Conservation (phyloP, 1,140 invertebrate genomes). For the Olivierus martensii region DNA sequence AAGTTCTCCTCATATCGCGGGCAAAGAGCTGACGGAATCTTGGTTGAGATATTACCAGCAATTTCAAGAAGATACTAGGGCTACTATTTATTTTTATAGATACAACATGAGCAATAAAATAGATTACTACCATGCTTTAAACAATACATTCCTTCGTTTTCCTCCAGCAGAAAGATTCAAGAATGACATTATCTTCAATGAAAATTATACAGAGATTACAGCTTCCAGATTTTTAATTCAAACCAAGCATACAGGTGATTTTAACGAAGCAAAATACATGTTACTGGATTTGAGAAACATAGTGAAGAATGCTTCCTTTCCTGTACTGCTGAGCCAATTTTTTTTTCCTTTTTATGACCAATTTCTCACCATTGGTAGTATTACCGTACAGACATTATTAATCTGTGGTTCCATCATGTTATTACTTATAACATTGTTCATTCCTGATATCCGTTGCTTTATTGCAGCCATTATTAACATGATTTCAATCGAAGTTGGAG, state of each 20-base stretch:
- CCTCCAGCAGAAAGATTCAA: conserved; percentile 44
- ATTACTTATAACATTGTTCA: conserved; percentile 85
- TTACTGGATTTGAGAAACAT: conserved; percentile 61
- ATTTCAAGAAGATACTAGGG: conserved; percentile 56
- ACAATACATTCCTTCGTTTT: conserved; percentile 36
- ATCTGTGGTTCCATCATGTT: conserved; percentile 88
- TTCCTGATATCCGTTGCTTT: conserved; percentile 82
- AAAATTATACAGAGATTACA: conserved; percentile 53
- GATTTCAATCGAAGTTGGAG: conserved; percentile 82
- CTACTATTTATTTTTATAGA: conserved; percentile 43
- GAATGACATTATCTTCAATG: conserved; percentile 70
- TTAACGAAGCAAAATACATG: conserved; percentile 81
- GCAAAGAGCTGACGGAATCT: conserved; percentile 67
- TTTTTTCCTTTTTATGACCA: conserved; percentile 90
- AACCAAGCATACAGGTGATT: conserved; percentile 73
- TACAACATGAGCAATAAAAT: conserved; percentile 55
- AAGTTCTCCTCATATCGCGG: conserved; percentile 55
- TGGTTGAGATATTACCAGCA: conserved; percentile 73
- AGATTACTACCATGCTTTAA: conserved; percentile 57
- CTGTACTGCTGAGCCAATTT: conserved; percentile 80
- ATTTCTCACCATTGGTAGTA: conserved; percentile 80
- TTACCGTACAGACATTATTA: conserved; percentile 80
- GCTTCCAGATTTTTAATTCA: conserved; percentile 76
- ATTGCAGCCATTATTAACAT: conserved; percentile 91
- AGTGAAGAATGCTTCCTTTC: conserved; percentile 56